phyloP scores from a whole-genome alignment of 2,113 vertebrate genomes.

The Pachycephala philippinensis region DNA sequence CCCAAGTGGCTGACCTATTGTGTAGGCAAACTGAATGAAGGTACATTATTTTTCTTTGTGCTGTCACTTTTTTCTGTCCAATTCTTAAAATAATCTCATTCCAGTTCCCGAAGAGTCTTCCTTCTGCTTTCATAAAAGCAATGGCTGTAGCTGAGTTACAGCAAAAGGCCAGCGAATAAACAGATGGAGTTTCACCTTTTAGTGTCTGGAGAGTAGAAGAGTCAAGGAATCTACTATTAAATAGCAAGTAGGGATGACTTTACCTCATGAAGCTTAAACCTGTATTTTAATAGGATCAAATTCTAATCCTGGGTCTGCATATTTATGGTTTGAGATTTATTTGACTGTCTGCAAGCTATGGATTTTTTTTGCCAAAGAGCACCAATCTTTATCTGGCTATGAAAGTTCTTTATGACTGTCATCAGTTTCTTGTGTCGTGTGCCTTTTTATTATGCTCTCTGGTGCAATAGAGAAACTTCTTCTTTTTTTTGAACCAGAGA shows the following conservation, averaged over 20 bases:
- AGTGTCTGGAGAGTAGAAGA: background rate
- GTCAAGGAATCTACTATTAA: background rate
- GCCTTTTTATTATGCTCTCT: background rate
- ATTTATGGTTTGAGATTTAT: background rate
- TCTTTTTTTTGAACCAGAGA: background rate
- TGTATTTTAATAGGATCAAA: background rate
- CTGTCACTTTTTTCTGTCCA: background rate
- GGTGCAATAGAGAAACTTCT: background rate
- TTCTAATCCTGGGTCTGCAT: background rate
- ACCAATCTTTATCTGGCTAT: background rate
- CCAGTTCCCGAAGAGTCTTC: background rate
- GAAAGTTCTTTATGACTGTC: slow-evolving; percentile 9
- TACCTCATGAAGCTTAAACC: background rate
- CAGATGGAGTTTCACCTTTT: background rate
- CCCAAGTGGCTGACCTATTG: background rate
- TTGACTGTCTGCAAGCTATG: background rate
- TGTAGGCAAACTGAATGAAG: background rate
- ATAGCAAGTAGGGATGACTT: background rate
- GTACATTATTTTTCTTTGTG: background rate
- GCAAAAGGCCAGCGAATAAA: background rate
- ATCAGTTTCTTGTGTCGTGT: background rate
- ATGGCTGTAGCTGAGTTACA: background rate
- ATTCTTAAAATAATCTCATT: background rate
- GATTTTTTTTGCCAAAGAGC: background rate
- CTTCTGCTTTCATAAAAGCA: background rate